Conservation (phyloP, 2,888 invertebrate species). For the Lypha dubia region DNA sequence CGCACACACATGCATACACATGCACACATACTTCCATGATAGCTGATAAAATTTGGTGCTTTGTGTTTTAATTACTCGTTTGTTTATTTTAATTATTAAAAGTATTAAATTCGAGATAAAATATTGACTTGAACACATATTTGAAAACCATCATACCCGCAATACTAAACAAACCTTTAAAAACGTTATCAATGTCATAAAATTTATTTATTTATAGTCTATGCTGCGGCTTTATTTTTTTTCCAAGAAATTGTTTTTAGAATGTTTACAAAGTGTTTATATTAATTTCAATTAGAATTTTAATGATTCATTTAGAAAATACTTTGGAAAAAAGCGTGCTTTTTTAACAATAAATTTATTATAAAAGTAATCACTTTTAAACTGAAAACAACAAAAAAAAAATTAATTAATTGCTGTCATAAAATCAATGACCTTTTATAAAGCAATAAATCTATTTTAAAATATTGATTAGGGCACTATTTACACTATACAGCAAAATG, state of each 20-base stretch:
- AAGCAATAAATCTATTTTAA: background rate
- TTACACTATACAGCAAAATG: too few relatives aligned
- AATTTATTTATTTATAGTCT: background rate
- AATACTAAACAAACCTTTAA: slow-evolving; percentile 1
- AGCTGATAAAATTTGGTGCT: background rate
- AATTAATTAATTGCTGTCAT: background rate
- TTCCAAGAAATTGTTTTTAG: slow-evolving; percentile 6
- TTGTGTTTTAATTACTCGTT: background rate
- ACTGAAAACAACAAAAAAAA: background rate
- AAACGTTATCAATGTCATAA: slow-evolving; percentile 26
- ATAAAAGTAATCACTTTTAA: background rate
- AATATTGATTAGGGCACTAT: background rate
- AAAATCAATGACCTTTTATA: slow-evolving; percentile 13
- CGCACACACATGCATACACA: background rate
- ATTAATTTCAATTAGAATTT: slow-evolving; percentile 22
- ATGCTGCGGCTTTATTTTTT: background rate
- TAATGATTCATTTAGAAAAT: slow-evolving; percentile 32
- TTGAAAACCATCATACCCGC: background rate
- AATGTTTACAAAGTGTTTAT: slow-evolving; percentile 20
- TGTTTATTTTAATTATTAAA: slow-evolving; percentile 11
- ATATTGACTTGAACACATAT: slow-evolving; percentile 3
- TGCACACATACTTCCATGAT: background rate
- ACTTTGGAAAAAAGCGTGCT: slow-evolving; percentile 17
- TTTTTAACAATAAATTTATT: background rate
- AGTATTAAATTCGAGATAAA: background rate